Evolutionary conservation across 2,888 invertebrate genomes (phyloP).

Genomic region (Tiliacea citrago): DNA sequence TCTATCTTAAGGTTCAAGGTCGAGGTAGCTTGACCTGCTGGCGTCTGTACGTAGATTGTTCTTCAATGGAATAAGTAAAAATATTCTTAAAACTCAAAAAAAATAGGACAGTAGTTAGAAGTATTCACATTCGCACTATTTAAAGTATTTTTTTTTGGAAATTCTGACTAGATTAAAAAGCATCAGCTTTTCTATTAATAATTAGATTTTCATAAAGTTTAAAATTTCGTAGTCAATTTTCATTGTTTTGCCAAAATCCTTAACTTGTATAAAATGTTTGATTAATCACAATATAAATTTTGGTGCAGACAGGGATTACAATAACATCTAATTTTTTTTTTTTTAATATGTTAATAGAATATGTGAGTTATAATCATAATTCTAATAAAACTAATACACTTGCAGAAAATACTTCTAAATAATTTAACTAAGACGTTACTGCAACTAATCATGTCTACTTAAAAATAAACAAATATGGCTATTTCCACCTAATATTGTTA

Average conservation of each 20-base stretch:
- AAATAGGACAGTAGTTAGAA: constrained; percentile 22
- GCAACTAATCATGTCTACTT: not conserved
- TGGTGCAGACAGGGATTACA: constrained; percentile 29
- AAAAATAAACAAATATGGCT: not conserved
- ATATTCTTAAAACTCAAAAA: not conserved
- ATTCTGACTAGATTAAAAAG: constrained; percentile 51
- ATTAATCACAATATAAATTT: constrained; percentile 17
- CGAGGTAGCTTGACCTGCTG: too few species aligned
- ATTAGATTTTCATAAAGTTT: constrained; percentile 7
- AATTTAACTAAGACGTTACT: not conserved
- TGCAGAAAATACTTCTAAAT: not conserved
- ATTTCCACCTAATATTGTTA: constrained; percentile 19
- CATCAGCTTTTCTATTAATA: constrained; percentile 8
- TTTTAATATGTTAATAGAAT: constrained; percentile 17
- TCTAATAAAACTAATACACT: not conserved
- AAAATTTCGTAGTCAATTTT: constrained; percentile 58
- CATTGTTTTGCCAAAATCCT: constrained; percentile 62
- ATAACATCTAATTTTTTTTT: constrained; percentile 29
- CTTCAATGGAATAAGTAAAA: constrained; percentile 1
- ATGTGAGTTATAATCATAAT: not conserved
- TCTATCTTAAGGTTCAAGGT: too few species aligned
- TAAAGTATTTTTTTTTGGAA: constrained; percentile 26
- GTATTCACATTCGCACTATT: constrained; percentile 27
- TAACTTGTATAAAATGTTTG: constrained; percentile 32
- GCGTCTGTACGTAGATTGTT: not conserved